Conservation (phyloP, 2,797 vertebrate species). For the Myotis findleyi region DNA sequence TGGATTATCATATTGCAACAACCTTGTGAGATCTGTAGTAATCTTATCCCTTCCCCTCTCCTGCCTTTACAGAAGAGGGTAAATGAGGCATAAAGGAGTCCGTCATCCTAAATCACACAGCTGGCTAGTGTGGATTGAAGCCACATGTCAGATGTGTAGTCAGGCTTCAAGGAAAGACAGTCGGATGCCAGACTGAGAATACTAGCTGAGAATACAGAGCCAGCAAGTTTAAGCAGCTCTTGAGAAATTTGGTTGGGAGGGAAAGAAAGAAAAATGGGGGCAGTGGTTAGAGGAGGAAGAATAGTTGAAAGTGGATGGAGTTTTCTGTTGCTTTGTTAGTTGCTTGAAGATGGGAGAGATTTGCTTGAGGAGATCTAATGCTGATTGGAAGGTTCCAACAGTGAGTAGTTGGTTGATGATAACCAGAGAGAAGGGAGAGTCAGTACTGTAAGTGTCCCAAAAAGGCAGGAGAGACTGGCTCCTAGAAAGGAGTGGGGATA, state of each 20-base stretch:
- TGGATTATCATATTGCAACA: not conserved
- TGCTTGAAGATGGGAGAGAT: not conserved
- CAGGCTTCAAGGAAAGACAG: not conserved
- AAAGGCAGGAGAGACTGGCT: not conserved
- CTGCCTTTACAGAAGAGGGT: slow-evolving; percentile 29
- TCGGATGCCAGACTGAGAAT: not conserved
- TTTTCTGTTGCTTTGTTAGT: not conserved
- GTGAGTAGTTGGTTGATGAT: no score
- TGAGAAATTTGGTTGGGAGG: not conserved
- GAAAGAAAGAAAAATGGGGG: not conserved
- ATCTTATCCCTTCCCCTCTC: not conserved
- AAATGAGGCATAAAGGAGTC: not conserved
- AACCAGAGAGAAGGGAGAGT: not conserved
- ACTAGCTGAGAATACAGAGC: not conserved
- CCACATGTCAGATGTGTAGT: not conserved
- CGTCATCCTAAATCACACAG: not conserved
- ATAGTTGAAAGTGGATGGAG: not conserved
- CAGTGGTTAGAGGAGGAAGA: not conserved
- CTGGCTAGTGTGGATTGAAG: not conserved
- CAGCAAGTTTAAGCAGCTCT: not conserved
- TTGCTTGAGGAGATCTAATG: not conserved
- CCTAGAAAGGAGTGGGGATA: not conserved
- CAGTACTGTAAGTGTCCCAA: not conserved
- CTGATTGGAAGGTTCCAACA: not conserved
- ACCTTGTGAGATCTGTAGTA: not conserved